A percentile compares a stretch with the other conserved stretches of the same genome.
Conservation (phyloP, 2,797 vertebrate species). For the Netta rufina region DNA sequence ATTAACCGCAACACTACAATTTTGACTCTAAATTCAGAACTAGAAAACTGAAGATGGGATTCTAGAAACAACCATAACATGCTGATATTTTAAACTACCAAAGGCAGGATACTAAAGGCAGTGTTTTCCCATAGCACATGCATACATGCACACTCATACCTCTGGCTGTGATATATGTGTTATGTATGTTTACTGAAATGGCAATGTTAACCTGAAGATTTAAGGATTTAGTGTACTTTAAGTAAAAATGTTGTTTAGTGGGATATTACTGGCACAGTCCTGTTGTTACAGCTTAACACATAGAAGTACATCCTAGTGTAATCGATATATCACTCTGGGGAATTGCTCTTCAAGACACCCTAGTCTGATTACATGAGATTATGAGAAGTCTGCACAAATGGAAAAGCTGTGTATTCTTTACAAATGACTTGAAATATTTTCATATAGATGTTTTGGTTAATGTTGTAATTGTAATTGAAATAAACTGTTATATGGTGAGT, state of each 20-base stretch:
- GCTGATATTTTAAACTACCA: background rate
- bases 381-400: background rate
- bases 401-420: background rate
- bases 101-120: background rate
- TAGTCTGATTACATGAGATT: background rate
- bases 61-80: background rate
- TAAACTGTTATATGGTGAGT: background rate
- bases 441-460: background rate
- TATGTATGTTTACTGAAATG: background rate
- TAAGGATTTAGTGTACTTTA: background rate
- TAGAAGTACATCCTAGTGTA: background rate
- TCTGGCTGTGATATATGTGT: background rate
- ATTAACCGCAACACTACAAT: constrained; percentile 20
- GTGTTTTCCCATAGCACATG: background rate
- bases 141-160: background rate
- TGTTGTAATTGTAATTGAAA: background rate
- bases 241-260: background rate
- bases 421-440: background rate
- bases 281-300: background rate
- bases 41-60: constrained; percentile 9
- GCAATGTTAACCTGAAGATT: background rate
- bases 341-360: background rate
- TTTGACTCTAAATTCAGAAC: constrained; percentile 17
- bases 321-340: background rate
- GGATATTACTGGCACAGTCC: background rate